Conservation (phyloP, 1,140 invertebrate genomes). For the Lanistes nyassanus region DNA sequence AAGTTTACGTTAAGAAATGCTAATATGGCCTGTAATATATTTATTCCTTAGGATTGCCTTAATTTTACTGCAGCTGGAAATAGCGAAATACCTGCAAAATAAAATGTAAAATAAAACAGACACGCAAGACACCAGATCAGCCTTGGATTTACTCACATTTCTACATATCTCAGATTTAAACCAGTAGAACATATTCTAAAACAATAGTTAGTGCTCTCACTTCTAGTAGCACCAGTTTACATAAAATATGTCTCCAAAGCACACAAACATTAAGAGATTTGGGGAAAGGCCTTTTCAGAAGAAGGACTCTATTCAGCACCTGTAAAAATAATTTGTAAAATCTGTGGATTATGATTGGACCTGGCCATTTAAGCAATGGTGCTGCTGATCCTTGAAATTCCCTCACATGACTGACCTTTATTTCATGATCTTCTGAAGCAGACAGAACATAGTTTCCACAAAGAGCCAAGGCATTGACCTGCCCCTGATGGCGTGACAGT, state of each 20-base stretch:
- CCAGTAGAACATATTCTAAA: not conserved
- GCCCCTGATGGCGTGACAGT: slow-evolving; percentile 55
- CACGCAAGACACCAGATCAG: not conserved
- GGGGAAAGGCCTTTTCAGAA: too few species aligned
- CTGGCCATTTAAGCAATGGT: too few species aligned
- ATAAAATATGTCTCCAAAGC: not conserved
- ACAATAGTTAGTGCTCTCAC: not conserved
- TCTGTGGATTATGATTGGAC: too few species aligned
- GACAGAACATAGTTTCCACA: slow-evolving; percentile 53
- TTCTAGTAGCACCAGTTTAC: not conserved
- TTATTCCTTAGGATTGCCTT: too few species aligned
- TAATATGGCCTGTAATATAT: too few species aligned
- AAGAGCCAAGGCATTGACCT: slow-evolving; percentile 52
- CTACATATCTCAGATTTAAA: too few species aligned
- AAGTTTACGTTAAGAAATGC: too few species aligned
- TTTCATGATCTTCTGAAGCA: slow-evolving; percentile 59
- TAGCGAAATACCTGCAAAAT: slow-evolving; percentile 48
- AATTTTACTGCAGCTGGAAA: slow-evolving; percentile 31
- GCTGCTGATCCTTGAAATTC: too few species aligned
- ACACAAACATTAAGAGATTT: not conserved
- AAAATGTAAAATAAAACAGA: not conserved
- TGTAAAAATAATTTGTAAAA: too few species aligned
- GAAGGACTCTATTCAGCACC: too few species aligned
- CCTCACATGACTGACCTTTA: slow-evolving; percentile 46
- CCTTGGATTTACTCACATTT: not conserved